A percentile compares a stretch with the other conserved stretches of the same genome.
Evolutionary conservation across 2,797 vertebrate species (phyloP).

Genomic region (Sebastes ruberrimus): DNA sequence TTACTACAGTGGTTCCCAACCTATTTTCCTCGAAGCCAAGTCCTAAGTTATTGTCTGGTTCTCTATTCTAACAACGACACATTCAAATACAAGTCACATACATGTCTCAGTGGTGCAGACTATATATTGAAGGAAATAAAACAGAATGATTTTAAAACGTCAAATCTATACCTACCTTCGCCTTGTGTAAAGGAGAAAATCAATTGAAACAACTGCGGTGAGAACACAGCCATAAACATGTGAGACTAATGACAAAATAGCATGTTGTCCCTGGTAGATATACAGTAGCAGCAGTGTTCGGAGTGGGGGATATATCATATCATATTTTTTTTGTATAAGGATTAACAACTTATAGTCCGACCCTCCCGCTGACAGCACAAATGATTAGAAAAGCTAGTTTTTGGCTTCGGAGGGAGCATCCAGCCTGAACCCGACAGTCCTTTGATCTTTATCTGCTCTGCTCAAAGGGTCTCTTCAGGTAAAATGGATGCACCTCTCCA

Average conservation of each 20-base stretch:
- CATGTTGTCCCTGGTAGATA: slow-evolving; percentile 8
- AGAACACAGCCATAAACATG: neutral
- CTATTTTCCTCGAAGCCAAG: too few species aligned
- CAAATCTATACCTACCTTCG: neutral
- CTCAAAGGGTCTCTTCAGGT: slow-evolving; percentile 69
- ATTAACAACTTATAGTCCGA: slow-evolving; percentile 56
- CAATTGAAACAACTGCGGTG: neutral
- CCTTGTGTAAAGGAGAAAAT: neutral
- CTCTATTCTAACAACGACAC: neutral
- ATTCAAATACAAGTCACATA: neutral
- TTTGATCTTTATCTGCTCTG: slow-evolving; percentile 74
- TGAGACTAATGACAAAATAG: slow-evolving; percentile 1
- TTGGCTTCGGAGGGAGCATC: slow-evolving; percentile 39
- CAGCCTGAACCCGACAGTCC: slow-evolving; percentile 48
- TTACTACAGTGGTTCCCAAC: neutral
- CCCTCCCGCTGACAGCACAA: slow-evolving; percentile 47
- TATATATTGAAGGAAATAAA: neutral
- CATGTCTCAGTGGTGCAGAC: neutral
- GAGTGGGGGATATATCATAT: slow-evolving; percentile 31
- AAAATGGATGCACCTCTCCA: slow-evolving; percentile 65
- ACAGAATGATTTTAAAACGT: neutral
- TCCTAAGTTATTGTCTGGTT: neutral
- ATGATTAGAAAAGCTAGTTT: slow-evolving; percentile 67
- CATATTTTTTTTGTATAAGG: slow-evolving; percentile 39
- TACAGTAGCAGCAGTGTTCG: neutral